These are phyloP conservation scores for Hyppa rectilinea DNA, from an alignment of 2,888 invertebrate species.

Conservation along the genomic window DNA sequence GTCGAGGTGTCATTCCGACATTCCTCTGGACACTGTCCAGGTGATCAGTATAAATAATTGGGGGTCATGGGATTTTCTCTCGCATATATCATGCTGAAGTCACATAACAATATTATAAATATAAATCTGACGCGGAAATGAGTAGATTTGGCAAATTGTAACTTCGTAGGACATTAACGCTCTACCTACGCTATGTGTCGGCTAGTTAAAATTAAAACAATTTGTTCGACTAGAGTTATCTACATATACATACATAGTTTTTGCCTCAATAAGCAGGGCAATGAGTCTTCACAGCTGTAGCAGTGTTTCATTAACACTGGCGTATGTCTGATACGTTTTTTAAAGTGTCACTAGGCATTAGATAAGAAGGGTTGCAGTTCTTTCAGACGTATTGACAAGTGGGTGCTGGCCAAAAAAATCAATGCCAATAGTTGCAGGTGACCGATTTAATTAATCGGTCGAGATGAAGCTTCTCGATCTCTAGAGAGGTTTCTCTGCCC, in stretches of 20 bases:
- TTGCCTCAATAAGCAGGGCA: conserved; percentile 34
- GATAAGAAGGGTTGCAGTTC: conserved; percentile 43
- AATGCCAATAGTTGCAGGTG: conserved; percentile 64
- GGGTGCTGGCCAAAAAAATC: conserved; percentile 61
- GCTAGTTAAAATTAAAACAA: conserved; percentile 21
- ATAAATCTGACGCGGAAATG: conserved; percentile 41
- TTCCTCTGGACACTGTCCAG: conserved; percentile 86
- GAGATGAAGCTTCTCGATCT: conserved; percentile 49
- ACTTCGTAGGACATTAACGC: conserved; percentile 26
- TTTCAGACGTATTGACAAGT: conserved; percentile 54
- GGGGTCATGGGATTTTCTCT: conserved; percentile 62
- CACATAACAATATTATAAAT: conserved; percentile 40
- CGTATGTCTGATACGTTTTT: conserved; percentile 4
- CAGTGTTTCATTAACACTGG: conserved; percentile 15
- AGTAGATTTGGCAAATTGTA: conserved; percentile 21
- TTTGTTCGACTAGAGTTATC: conserved; percentile 40
- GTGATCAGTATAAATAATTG: conserved; percentile 77
- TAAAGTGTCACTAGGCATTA: conserved; percentile 20
- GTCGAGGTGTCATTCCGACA: conserved; percentile 76
- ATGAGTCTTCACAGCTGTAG: conserved; percentile 27
- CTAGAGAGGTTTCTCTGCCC: conserved; percentile 28
- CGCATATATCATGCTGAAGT: conserved; percentile 59
- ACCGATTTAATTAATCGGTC: conserved; percentile 47
- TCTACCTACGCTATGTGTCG: conserved; percentile 18
- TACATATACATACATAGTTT: conserved; percentile 23